Conservation (phyloP, 2,888 invertebrate species). For the Chloroclystis v-ata region DNA sequence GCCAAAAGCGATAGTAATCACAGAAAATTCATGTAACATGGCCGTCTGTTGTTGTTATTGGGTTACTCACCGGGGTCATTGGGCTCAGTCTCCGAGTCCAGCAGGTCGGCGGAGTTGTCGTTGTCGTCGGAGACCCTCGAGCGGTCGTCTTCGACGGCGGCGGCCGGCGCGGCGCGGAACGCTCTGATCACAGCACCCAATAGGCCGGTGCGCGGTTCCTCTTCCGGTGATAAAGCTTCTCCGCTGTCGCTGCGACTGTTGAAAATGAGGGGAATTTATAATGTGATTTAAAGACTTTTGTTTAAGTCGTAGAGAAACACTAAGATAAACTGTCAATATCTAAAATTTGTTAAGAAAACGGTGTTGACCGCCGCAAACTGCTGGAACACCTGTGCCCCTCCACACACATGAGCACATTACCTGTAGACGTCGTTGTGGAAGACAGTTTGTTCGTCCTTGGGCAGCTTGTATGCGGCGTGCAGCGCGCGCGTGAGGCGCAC, state of each 20-base stretch:
- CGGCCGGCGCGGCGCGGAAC: slow-evolving; percentile 47
- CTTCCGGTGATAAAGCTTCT: slow-evolving; percentile 82
- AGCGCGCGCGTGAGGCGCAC: slow-evolving; percentile 85
- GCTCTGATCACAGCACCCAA: slow-evolving; percentile 85
- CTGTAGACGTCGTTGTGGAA: slow-evolving; percentile 88
- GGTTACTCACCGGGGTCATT: slow-evolving; percentile 81
- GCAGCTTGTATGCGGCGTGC: slow-evolving; percentile 84
- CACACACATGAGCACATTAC: too few relatives aligned
- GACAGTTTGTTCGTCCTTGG: slow-evolving; percentile 86
- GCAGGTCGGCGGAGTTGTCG: slow-evolving; percentile 86
- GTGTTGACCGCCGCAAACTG: too few relatives aligned
- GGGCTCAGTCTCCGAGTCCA: slow-evolving; percentile 90
- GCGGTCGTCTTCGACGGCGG: slow-evolving; percentile 51
- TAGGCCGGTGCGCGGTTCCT: slow-evolving; percentile 66
- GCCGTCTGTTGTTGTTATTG: too few relatives aligned
- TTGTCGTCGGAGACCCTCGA: slow-evolving; percentile 74
- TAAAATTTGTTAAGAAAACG: too few relatives aligned
- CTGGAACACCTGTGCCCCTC: too few relatives aligned
- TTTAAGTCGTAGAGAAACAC: too few relatives aligned
- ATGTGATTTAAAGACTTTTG: too few relatives aligned
- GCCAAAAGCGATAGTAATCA: too few relatives aligned
- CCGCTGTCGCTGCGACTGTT: slow-evolving; percentile 82
- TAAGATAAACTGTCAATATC: too few relatives aligned
- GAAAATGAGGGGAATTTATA: too few relatives aligned
- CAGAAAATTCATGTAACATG: too few relatives aligned